Base-by-base conservation (phyloP, 2,888 invertebrate genomes). In the Clistopyga incitator region DNA sequence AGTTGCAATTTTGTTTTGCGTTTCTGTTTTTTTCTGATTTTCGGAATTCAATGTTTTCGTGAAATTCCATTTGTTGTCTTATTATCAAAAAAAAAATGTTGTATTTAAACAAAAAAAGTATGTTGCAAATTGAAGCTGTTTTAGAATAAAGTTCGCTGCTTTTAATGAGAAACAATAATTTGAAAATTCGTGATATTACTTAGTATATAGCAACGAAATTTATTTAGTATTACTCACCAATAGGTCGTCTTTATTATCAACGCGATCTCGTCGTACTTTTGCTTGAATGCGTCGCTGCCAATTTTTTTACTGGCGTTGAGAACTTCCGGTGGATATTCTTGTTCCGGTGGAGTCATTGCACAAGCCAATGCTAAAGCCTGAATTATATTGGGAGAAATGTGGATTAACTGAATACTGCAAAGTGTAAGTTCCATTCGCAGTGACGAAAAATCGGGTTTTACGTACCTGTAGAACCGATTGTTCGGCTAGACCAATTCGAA, bases 401-500 rank as follows among this genome's bases (percentile, higher is more conserved):
- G 1, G 13, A 25, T 25, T 15, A 1, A 56, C 10, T 18, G 34
- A 61, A 61, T 6, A 34, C 34, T n/a, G 8, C 8, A 18, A 34
- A 34, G 10, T 2, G 23, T 11, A 18, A 11, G 23, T 70, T 64
- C 13, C 38, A 68, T 83, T 38, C 59, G 13, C 50, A 65, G 15
- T 20, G 29, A 65, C 15, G 78, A 75, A 25, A 20, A 74, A 34
- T 34, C 13, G 13, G 1, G 4, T 61, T 85, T 54, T 10, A 81
- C 84, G 81, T 88, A 94, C 94, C 91, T 94, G 94, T 65, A 99
- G 94, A 47, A 99, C 96, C 0, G 99, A 99, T 93, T 99, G 99
- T 91, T 99, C 99, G 0, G 99, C 99, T 79, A 99, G 94, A 0
- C 99, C 99, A 88, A 99, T 98, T 65, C 99, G 95, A 78, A 99